A percentile compares a stretch with the other conserved stretches of the same genome.
These are phyloP conservation scores for human DNA, from an alignment of 2,113 vertebrate species.

Conservation along the genomic window GRCh38 chr18:79407001-79407500, in stretches of 20 bases:
- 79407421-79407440: background rate
- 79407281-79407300: background rate
- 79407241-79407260: no score
- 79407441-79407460: no score
- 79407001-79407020: background rate
- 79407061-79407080: background rate
- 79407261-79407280: accelerated
- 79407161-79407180: background rate
- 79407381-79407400: background rate
- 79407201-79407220: background rate
- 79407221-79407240: accelerated
- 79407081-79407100: background rate
- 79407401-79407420: background rate
- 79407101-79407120: no score
- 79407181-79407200: background rate
- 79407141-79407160: background rate
- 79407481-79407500: no score
- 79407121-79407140: background rate
- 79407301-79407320: background rate
- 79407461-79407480: no score
- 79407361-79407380: background rate
- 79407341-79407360: background rate
- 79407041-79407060: background rate
- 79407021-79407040: background rate
- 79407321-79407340: background rate